phyloP scores from a whole-genome alignment of 2,113 vertebrate genomes.

The Oostethus manadensis region DNA sequence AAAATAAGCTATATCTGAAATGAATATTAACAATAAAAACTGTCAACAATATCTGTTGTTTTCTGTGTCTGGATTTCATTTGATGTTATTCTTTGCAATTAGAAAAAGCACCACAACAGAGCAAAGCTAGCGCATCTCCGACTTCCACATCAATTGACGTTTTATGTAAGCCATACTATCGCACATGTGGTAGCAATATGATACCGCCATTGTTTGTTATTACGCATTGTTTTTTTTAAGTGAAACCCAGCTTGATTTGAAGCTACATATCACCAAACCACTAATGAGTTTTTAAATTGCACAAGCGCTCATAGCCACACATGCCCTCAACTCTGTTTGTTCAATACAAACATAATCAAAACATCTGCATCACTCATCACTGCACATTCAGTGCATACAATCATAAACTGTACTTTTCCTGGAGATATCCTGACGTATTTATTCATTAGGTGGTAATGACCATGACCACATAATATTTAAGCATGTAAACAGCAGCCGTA shows the following conservation, averaged over 20 bases:
- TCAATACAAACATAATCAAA: slow-evolving; percentile 32
- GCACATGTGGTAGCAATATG: slow-evolving; percentile 12
- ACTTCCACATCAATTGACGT: background rate
- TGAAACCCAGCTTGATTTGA: slow-evolving; percentile 26
- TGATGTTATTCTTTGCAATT: background rate
- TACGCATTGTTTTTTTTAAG: slow-evolving; percentile 24
- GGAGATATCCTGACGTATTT: slow-evolving; percentile 16
- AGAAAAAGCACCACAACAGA: background rate
- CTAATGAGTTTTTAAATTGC: slow-evolving; percentile 27
- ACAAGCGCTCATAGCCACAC: slow-evolving; percentile 24
- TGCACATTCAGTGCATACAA: background rate
- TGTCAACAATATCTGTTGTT: background rate
- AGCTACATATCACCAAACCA: slow-evolving; percentile 29
- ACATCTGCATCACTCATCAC: slow-evolving; percentile 39
- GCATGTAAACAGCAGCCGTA: background rate
- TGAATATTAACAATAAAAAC: slow-evolving; percentile 50
- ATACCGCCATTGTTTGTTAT: slow-evolving; percentile 15
- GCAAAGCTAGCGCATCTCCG: background rate
- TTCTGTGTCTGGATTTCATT: slow-evolving; percentile 6
- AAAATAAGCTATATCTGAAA: slow-evolving; percentile 71
- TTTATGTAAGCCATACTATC: slow-evolving; percentile 1
- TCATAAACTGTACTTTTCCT: slow-evolving; percentile 7
- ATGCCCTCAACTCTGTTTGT: slow-evolving; percentile 31
- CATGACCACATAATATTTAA: slow-evolving; percentile 15
- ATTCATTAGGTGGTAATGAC: slow-evolving; percentile 24